These are phyloP conservation scores for Chauna torquata DNA, from an alignment of 2,113 vertebrate genomes.

Conservation along the genomic window DNA sequence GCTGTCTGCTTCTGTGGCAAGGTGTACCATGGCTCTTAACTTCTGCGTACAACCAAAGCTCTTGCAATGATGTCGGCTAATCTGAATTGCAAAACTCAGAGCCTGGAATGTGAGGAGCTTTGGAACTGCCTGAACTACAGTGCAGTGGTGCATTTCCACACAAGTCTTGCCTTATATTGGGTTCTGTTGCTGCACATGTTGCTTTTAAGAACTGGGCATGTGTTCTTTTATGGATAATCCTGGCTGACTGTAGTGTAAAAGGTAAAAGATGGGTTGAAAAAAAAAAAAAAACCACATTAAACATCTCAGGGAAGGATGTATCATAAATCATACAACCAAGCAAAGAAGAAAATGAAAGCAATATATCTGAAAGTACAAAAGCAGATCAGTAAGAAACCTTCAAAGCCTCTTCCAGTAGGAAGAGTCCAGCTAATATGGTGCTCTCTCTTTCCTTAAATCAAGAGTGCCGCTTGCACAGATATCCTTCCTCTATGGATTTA, in stretches of 20 bases:
- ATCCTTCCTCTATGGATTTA: neutral
- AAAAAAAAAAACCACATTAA: neutral
- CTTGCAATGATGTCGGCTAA: neutral
- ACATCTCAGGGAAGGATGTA: neutral
- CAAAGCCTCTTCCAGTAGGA: neutral
- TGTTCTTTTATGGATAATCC: neutral
- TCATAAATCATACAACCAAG: neutral
- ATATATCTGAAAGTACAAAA: neutral
- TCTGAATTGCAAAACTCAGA: neutral
- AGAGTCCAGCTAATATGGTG: neutral
- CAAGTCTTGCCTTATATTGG: neutral
- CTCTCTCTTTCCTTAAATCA: neutral
- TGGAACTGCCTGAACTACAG: neutral
- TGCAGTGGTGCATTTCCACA: rapidly evolving
- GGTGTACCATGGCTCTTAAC: neutral
- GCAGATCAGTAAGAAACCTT: neutral
- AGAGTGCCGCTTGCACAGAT: neutral
- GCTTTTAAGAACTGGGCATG: neutral
- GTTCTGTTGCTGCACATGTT: neutral
- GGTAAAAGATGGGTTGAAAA: neutral
- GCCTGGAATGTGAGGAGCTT: neutral
- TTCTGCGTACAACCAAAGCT: neutral
- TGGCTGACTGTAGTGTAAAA: neutral
- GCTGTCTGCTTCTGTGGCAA: neutral
- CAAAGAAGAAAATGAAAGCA: neutral